These are phyloP conservation scores for Heliconius eleuchia DNA, from an alignment of 1,140 invertebrate genomes.

Conservation along the genomic window DNA sequence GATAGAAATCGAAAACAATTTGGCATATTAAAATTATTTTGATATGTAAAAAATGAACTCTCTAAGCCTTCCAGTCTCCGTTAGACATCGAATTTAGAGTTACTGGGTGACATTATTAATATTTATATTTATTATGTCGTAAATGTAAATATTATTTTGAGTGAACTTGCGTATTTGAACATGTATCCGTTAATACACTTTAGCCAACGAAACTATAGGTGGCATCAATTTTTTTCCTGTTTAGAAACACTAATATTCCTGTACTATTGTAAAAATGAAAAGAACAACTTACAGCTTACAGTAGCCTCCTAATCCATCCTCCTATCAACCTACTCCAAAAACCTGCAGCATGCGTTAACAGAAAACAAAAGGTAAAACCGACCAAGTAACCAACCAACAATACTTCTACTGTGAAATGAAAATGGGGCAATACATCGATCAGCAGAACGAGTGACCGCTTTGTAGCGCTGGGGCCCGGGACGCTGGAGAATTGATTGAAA, in stretches of 20 bases:
- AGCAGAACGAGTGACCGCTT: constrained; percentile 39
- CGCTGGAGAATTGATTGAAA: constrained; percentile 33
- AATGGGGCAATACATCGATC: constrained; percentile 57
- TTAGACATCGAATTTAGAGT: too few relatives aligned
- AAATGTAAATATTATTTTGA: too few relatives aligned
- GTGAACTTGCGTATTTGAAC: too few relatives aligned
- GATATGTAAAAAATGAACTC: too few relatives aligned
- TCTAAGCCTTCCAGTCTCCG: too few relatives aligned
- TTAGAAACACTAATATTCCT: background rate
- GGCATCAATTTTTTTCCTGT: background rate
- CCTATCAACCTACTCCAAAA: background rate
- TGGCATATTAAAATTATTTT: too few relatives aligned
- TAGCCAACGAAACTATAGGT: too few relatives aligned
- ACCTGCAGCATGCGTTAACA: background rate
- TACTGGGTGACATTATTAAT: too few relatives aligned
- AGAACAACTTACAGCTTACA: background rate
- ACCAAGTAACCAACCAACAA: background rate
- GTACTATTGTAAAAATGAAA: background rate
- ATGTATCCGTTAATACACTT: too few relatives aligned
- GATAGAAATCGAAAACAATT: too few relatives aligned
- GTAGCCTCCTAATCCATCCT: background rate
- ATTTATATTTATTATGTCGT: too few relatives aligned
- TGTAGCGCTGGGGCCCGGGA: constrained; percentile 25
- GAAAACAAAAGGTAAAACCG: background rate
- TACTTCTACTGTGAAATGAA: constrained; percentile 19